Evolutionary conservation across 2,113 vertebrate species (phyloP).

Genomic region (Toxotes jaculatrix): DNA sequence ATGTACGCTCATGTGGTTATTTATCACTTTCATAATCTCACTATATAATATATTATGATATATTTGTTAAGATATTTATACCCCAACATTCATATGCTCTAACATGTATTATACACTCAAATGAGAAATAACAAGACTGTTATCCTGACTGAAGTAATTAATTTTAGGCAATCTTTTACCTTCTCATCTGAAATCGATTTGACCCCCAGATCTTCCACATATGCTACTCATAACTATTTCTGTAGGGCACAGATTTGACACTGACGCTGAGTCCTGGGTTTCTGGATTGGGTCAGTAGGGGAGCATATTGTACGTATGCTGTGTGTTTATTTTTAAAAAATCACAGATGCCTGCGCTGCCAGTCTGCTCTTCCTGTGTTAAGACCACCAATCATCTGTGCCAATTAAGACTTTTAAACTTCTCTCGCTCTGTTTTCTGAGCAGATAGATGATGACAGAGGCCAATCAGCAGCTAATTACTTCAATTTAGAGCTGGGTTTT

Average conservation of each 20-base stretch:
- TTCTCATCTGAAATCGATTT: conserved; percentile 48
- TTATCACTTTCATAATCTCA: neutral
- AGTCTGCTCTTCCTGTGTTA: conserved; percentile 65
- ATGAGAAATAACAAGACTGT: conserved; percentile 14
- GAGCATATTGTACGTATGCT: conserved; percentile 76
- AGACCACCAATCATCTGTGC: conserved; percentile 72
- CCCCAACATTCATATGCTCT: neutral
- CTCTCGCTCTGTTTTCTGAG: conserved; percentile 56
- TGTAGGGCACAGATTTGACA: conserved; percentile 70
- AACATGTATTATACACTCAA: neutral
- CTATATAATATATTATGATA: neutral
- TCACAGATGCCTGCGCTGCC: conserved; percentile 76
- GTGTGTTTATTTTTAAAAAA: conserved; percentile 79
- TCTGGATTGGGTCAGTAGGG: conserved; percentile 68
- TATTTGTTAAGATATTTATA: neutral
- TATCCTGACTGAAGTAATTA: conserved; percentile 15
- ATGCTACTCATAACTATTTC: conserved; percentile 68
- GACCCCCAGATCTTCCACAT: conserved; percentile 63
- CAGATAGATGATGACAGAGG: conserved; percentile 70
- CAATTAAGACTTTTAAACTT: conserved; percentile 79
- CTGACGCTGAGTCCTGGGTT: conserved; percentile 50
- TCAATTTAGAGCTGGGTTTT: conserved; percentile 43
- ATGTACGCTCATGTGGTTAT: neutral
- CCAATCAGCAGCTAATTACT: conserved; percentile 75
- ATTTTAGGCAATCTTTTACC: conserved; percentile 43